Evolutionary conservation across 1,140 invertebrate genomes (phyloP), one percentile per base, ranked within the genome.

Genomic region (Carposina sasakii): DNA sequence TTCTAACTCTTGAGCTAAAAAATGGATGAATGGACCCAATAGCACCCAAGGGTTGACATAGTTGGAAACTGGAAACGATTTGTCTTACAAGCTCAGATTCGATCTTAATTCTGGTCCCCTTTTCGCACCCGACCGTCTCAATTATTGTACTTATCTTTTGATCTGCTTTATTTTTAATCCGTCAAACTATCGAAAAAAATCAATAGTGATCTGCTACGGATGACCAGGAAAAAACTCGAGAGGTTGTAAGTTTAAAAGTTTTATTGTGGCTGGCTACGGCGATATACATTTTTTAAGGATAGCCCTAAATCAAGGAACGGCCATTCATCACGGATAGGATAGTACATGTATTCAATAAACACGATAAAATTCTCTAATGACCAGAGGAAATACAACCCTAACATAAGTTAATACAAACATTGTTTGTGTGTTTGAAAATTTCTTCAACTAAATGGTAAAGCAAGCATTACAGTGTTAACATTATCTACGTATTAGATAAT

Each of bases 21-120:
- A 77, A 76, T 57, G 60, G 57, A 70, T 75, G 67, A 75, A 76
- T 76, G 63, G 59, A 54, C 43, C 43, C 62, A 33, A 64, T 59
- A 71, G 63, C 71, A 67, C 63, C 69, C 63, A 70, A 64, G 49
- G 61, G 71, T 69, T 77, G 76, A 79, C 74, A 79, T 64, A 72
- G 63, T 74, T 67, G 63, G 54, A 50, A 63, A 58, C 66, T 67
- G 63, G 54, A 50, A 63, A 58, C 66, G 66, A 78, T 77, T 81
- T 78, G 75, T 78, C 74, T 77, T 76, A 74, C 67, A 72, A 71
- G 54, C 57, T 55, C 43, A 62, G 68, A 78, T 78, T 72, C 55
- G 56, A 72, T 77, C 71, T 76, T 59, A 60, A 70, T 64, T 57
- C 60, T 54, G 45, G 63, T 48, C 48, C 57, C 71, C 76, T 76